A percentile compares a stretch with the other conserved stretches of the same genome.
These are phyloP conservation scores for Noctua comes DNA, from an alignment of 2,888 invertebrate genomes.

Conservation along the genomic window DNA sequence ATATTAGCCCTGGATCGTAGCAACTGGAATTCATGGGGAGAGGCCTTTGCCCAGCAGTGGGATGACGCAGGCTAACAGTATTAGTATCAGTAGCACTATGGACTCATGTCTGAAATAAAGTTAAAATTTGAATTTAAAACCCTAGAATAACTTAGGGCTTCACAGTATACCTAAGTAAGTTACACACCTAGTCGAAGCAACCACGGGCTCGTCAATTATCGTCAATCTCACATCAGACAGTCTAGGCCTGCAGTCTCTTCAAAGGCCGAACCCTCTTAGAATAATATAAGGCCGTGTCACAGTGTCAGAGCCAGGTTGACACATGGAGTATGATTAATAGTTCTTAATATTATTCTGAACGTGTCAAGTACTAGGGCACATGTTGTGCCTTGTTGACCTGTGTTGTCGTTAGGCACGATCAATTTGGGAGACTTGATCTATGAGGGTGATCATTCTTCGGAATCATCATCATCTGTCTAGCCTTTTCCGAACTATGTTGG, in stretches of 20 bases:
- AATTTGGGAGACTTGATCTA: background rate
- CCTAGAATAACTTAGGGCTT: background rate
- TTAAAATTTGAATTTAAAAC: background rate
- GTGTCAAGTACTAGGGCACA: slow-evolving; percentile 39
- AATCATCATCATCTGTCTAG: background rate
- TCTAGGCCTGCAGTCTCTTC: slow-evolving; percentile 10
- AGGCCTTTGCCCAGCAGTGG: no score
- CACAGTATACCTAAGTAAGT: background rate
- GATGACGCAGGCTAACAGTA: no score
- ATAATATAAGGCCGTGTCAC: slow-evolving; percentile 26
- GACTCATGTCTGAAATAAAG: no score
- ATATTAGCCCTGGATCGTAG: no score
- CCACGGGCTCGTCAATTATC: slow-evolving; percentile 17
- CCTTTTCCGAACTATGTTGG: background rate
- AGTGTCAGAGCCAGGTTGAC: slow-evolving; percentile 36
- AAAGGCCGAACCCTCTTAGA: slow-evolving; percentile 23
- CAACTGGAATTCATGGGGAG: no score
- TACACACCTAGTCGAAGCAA: background rate
- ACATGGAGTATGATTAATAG: slow-evolving; percentile 60
- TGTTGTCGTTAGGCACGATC: background rate
- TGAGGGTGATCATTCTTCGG: background rate
- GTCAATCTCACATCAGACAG: background rate
- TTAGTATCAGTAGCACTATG: no score
- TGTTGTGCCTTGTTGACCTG: slow-evolving; percentile 27
- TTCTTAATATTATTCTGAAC: slow-evolving; percentile 49